Evolutionary conservation across 2,797 vertebrate genomes (phyloP), one percentile per base, ranked within the genome.

Genomic region (Sardinella longiceps): DNA sequence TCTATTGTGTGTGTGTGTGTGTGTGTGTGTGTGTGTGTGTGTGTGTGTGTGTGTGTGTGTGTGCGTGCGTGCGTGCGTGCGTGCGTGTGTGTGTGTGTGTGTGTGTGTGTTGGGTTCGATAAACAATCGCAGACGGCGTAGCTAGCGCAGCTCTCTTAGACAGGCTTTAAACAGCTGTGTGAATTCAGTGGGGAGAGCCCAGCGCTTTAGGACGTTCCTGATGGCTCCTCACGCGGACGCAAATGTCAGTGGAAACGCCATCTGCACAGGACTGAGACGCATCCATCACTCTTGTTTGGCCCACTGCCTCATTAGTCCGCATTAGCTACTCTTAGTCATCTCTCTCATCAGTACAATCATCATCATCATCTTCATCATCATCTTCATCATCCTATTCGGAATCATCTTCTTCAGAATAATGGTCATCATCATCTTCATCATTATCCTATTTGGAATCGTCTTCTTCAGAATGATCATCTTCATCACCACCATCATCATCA

Each of bases 101-200:
- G 20, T 60, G 56, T 60, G 23, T 60, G 56, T 58, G 56, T 25
- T 20, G 51, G 18, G 2, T 53, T 53, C 1, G 30, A 70, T 70
- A 70, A 70, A 70, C 63, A 11, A 70, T 10, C 25, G 12, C 63
- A 70, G 28, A 30, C 28, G 28, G 63, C 28, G 11, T 6, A 4
- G 2, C 25, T n/a, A n/a, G n/a, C 43, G 46, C 46, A 3, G 11
- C 37, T 10, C 25, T 74, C 66, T 74, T 33, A 74, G 30, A 74
- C 20, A 33, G 66, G 25, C 66, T 74, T 74, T 37, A 74, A 74
- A 39, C 66, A 66, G 60, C 66, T 74, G 66, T 18, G 66, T 33
- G 14, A 20, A 74, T 74, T 74, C 66, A 39, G 66, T 37, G 33
- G 66, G 66, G 66, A 74, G 30, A 37, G 66, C 33, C 0, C 2